Base-by-base conservation (phyloP, 2,888 invertebrate species). In the Nycteola revayana region DNA sequence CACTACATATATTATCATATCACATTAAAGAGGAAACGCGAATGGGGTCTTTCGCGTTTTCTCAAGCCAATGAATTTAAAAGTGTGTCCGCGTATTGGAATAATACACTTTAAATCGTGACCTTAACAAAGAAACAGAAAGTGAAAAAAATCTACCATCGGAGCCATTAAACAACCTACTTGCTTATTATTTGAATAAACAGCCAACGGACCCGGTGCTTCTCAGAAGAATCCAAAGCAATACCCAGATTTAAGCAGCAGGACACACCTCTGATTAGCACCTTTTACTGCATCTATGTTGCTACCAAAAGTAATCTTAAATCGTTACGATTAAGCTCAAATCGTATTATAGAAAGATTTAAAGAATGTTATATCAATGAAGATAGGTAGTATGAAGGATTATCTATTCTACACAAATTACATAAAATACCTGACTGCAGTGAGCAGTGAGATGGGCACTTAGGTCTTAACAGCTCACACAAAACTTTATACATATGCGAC, bases 251-350 rank as follows among this genome's bases (percentile, higher is more conserved):
- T 66, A 73, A 74, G 65, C 70, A 74, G 71, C 61, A 72, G 70
- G 76, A 75, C 75, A 69, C 65, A 66, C 76, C 59, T 60, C 72
- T 81, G 73, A 81, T 85, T 85, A 84, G 72, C 82, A 68, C 81
- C 71, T 80, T 68, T 72, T 66, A 72, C 65, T 49, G 37, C 41
- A 33, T 36, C 42, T 23, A 33, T 10, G 9, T 33, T 4, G 36
- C 54, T 47, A 44, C 54, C 36, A 66, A 72, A 63, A 51, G 52
- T 39, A 53, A 54, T 57, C 56, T 54, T 60, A 73, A 50, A 28
- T 1, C 7, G 8, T 23, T 25, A 14, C 23, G 18, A 43, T 60
- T 60, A 64, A 51, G 63, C 44, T 42, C 40, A 57, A 48, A 64
- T 65, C 60, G 41, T 52, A 49, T 42, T 41, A 46, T 29, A 37